Evolutionary conservation across 1,140 invertebrate species (phyloP).

Genomic region (Drosophila arawakana): DNA sequence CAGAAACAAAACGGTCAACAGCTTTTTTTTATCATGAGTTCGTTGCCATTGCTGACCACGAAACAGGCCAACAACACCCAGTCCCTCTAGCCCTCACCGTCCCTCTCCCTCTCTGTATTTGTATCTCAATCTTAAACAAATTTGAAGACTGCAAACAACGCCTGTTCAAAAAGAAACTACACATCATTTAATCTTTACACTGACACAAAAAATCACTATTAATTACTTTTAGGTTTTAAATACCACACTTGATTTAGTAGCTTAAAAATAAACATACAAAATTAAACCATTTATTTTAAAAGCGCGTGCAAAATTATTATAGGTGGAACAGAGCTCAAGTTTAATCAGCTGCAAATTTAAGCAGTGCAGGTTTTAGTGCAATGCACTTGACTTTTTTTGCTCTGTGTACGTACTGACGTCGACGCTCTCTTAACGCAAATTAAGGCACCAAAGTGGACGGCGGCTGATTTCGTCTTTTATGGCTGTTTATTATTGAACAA

Average conservation of each 20-base stretch:
- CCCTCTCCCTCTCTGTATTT: neutral
- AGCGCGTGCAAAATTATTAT: too few relatives aligned
- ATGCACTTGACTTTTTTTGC: too few relatives aligned
- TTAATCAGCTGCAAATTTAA: too few relatives aligned
- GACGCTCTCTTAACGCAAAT: slow-evolving; percentile 54
- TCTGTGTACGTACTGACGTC: slow-evolving; percentile 33
- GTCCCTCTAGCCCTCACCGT: neutral
- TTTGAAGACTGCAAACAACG: slow-evolving; percentile 37
- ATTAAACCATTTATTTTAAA: too few relatives aligned
- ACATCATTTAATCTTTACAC: slow-evolving; percentile 28
- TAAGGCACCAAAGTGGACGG: slow-evolving; percentile 67
- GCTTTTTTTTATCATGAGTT: slow-evolving; percentile 68
- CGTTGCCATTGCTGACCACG: slow-evolving; percentile 62
- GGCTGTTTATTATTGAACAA: slow-evolving; percentile 69
- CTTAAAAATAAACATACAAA: too few relatives aligned
- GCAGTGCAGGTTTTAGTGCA: too few relatives aligned
- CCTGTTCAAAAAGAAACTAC: slow-evolving; percentile 12
- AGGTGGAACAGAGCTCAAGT: too few relatives aligned
- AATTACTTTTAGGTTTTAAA: too few relatives aligned
- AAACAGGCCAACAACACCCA: slow-evolving; percentile 51
- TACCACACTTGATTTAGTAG: too few relatives aligned
- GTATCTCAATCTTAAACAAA: slow-evolving; percentile 65
- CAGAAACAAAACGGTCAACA: slow-evolving; percentile 45
- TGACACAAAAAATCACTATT: slow-evolving; percentile 7
- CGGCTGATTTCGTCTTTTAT: slow-evolving; percentile 38